Conservation (phyloP, 2,888 invertebrate species). For the Epistrophe eligans region DNA sequence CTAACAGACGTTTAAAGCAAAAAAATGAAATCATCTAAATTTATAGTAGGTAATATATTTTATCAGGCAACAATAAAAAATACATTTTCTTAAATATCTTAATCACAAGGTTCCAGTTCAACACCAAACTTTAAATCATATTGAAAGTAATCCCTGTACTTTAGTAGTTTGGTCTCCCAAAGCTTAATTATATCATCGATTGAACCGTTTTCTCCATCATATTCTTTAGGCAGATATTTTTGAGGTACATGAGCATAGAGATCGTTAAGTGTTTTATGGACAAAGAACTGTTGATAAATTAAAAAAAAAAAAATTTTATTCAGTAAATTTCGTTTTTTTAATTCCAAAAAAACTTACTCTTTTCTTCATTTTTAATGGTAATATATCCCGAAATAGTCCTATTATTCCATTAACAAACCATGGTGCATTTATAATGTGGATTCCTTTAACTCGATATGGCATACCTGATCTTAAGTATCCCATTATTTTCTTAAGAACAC, state of each 20-base stretch:
- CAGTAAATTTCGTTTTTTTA: not conserved
- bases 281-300: constrained; percentile 75
- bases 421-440: constrained; percentile 86
- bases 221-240: constrained; percentile 86
- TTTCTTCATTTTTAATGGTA: constrained; percentile 86
- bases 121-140: constrained; percentile 54
- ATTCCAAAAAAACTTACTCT: constrained; percentile 83
- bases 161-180: constrained; percentile 76
- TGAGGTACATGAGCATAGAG: constrained; percentile 85
- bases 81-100: not conserved
- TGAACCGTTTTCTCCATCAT: constrained; percentile 86
- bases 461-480: constrained; percentile 85
- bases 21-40: too few relatives aligned
- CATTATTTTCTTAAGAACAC: constrained; percentile 85
- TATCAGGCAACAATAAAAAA: not conserved
- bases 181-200: constrained; percentile 78
- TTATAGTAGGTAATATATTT: too few relatives aligned
- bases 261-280: constrained; percentile 79
- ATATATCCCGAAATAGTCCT: constrained; percentile 85
- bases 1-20: too few relatives aligned
- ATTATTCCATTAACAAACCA: constrained; percentile 85
- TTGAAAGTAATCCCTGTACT: constrained; percentile 75
- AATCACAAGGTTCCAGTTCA: constrained; percentile 9
- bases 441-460: constrained; percentile 86
- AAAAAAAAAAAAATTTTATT: constrained; percentile 77